Evolutionary conservation across 2,888 invertebrate species (phyloP).

Genomic region (Saturnia pavonia): DNA sequence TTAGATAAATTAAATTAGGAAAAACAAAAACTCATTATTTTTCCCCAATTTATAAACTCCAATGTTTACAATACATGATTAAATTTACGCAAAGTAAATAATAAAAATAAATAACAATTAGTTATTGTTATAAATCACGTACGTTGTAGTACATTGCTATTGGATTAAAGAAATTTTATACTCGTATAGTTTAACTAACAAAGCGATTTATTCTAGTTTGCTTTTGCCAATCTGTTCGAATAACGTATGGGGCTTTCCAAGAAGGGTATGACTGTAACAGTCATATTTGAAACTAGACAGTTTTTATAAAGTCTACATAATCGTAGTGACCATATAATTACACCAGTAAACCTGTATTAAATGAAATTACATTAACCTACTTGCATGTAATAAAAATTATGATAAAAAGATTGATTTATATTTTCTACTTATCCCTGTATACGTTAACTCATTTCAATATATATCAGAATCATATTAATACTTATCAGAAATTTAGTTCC

Average conservation of each 20-base stretch:
- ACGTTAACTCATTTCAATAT: too few relatives aligned
- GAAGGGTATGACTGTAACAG: conserved; percentile 32
- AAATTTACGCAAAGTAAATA: too few relatives aligned
- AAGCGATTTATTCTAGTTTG: conserved; percentile 28
- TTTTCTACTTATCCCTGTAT: too few relatives aligned
- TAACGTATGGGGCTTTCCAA: conserved; percentile 42
- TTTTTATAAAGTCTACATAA: conserved; percentile 1
- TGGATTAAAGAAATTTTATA: neutral
- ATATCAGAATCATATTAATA: too few relatives aligned
- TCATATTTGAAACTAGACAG: conserved; percentile 10
- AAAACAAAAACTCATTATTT: too few relatives aligned
- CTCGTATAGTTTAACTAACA: neutral
- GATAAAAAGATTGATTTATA: too few relatives aligned
- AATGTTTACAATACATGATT: too few relatives aligned
- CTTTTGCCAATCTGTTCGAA: conserved; percentile 26
- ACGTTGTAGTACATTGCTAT: conserved; percentile 12
- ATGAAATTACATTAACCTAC: neutral
- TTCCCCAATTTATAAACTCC: too few relatives aligned
- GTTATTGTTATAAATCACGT: neutral
- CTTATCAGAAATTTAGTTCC: too few relatives aligned
- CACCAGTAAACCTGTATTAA: neutral
- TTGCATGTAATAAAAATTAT: neutral
- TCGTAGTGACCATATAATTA: neutral
- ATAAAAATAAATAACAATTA: too few relatives aligned
- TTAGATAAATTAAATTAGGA: too few relatives aligned